phyloP scores from a whole-genome alignment of 2,888 invertebrate species.

The Eupithecia dodoneata region DNA sequence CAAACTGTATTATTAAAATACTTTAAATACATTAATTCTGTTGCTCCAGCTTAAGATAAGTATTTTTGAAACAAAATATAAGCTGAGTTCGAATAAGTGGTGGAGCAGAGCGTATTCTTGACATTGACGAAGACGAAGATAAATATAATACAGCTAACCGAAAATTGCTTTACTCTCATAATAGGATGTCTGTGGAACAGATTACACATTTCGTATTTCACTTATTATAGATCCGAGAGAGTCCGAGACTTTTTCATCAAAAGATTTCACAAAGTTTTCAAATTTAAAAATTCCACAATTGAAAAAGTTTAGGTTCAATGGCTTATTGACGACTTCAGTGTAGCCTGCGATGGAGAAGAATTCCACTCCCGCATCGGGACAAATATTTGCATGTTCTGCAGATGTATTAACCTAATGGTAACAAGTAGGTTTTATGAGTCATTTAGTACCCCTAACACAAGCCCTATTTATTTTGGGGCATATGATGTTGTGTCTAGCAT shows the following conservation, averaged over 20 bases:
- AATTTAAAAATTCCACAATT: neutral
- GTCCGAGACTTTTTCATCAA: neutral
- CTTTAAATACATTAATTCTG: neutral
- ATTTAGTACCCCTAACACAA: neutral
- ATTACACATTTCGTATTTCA: neutral
- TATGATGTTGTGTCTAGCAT: neutral
- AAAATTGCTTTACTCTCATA: constrained; percentile 7
- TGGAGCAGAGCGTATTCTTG: constrained; percentile 25
- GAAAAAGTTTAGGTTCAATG: neutral
- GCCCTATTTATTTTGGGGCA: neutral
- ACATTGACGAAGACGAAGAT: constrained; percentile 40
- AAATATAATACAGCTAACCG: constrained; percentile 20
- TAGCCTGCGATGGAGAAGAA: neutral
- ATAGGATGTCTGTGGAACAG: neutral
- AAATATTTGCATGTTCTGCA: neutral
- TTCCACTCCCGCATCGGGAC: neutral
- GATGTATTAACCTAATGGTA: neutral
- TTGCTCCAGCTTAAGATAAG: neutral
- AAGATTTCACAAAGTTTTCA: neutral
- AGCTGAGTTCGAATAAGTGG: constrained; percentile 31
- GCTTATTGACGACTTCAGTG: neutral
- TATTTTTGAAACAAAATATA: neutral
- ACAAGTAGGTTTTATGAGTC: neutral
- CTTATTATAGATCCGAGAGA: neutral
- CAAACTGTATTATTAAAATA: neutral